Evolutionary conservation across 2,797 vertebrate genomes (phyloP).

Genomic region (Okamejei kenojei): DNA sequence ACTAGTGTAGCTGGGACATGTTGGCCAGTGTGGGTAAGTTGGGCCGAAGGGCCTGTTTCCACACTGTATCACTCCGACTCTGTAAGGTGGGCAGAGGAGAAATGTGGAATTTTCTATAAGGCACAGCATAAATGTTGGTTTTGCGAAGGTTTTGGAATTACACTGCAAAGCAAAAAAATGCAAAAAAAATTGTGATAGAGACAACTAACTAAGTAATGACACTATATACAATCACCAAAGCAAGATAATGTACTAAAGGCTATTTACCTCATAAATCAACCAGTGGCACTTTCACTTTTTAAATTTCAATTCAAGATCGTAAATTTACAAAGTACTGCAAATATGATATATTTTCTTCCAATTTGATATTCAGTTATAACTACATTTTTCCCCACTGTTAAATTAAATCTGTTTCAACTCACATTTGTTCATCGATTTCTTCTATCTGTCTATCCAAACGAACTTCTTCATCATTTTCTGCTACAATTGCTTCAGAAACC

Average conservation of each 20-base stretch:
- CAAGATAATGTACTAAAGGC: neutral
- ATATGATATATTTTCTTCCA: neutral
- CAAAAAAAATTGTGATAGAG: neutral
- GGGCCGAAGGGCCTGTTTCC: no score
- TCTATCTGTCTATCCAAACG: conserved; percentile 90
- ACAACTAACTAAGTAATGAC: neutral
- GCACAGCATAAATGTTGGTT: neutral
- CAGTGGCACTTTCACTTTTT: neutral
- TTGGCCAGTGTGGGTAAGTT: no score
- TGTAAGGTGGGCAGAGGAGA: no score
- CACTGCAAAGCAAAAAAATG: neutral
- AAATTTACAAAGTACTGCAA: neutral
- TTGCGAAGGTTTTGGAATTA: neutral
- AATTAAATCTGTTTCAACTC: conserved; percentile 47
- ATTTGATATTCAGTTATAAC: neutral
- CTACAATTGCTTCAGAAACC: conserved; percentile 94
- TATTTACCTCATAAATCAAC: neutral
- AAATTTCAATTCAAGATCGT: neutral
- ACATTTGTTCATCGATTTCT: conserved; percentile 94
- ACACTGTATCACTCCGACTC: no score
- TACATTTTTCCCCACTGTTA: neutral
- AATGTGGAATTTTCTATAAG: neutral
- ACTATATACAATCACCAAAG: neutral
- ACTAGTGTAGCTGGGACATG: no score
- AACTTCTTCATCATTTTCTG: conserved; percentile 92